Base-by-base conservation (phyloP, 2,113 vertebrate species). In the Scytalopus superciliaris region DNA sequence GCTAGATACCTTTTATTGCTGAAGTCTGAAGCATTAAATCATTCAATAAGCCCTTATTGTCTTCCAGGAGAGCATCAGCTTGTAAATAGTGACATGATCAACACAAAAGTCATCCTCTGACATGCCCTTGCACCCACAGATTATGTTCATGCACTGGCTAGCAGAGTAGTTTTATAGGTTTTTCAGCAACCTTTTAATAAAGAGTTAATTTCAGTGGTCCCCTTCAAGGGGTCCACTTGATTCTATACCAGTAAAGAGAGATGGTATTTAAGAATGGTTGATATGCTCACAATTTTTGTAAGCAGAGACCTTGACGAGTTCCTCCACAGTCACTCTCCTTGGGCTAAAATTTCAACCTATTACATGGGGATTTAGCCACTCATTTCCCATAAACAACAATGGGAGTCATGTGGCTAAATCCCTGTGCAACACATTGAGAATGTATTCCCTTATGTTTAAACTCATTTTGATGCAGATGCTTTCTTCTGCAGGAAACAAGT, bases 311-410 rank as follows among this genome's bases (percentile, higher is more conserved):
- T 96, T 95, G 97, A 89, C 4, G 57, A 92, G 92, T 92, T 96
- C 84, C 90, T 95, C 81, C 63, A 42, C 80, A 96, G 95, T 84
- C 78, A 90, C 78, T 92, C 93, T 97, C 96, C 93, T 93, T 96
- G 91, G 93, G 94, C 92, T 94, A 93, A 96, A 95, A 93, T 96
- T 96, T 96, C 94, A 94, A 96, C 93, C 77, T 97, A 95, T 97
- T 96, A 95, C 89, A 92, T 90, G 87, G 94, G 92, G 94, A 96
- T 97, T 96, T 95, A 93, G 87, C 81, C 94, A 96, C 92, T 96
- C 93, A 83, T 96, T 97, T 97, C 88, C 94, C 90, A 91, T 93
- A 91, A 93, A 95, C 92, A 87, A 95, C 96, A 97, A 81, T 95
- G 93, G 90, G 88, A 95, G 80, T 90, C 87, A 87, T 96, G 94